Percentiles rank a stretch among this genome's conserved stretches.
Conservation (phyloP, 2,113 vertebrate genomes). For the Siniperca chuatsi region DNA sequence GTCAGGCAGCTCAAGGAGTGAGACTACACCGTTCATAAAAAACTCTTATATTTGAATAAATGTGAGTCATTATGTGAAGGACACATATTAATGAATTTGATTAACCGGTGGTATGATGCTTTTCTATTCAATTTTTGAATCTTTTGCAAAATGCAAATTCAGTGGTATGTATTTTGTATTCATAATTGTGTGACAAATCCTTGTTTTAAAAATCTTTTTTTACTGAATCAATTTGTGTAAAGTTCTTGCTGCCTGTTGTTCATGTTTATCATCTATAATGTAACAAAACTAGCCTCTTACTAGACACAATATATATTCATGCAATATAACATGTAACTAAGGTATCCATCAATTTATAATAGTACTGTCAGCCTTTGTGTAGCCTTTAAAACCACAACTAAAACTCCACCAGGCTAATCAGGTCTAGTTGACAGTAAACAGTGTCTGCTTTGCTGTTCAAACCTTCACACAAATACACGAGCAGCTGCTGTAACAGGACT, state of each 20-base stretch:
- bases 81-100: neutral
- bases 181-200: neutral
- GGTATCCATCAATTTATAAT: neutral
- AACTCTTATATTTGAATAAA: constrained; percentile 72
- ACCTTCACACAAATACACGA: neutral
- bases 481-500: neutral
- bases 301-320: neutral
- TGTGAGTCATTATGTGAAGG: neutral
- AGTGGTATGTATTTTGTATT: constrained; percentile 15
- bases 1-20: constrained; percentile 39
- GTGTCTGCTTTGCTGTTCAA: constrained; percentile 18
- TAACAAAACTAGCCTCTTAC: neutral
- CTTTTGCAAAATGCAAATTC: neutral
- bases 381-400: neutral
- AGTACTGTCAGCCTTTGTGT: neutral
- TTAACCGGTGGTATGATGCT: neutral
- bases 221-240: neutral
- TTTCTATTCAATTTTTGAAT: neutral
- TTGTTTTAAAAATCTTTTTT: neutral
- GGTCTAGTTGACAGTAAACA: constrained; percentile 56
- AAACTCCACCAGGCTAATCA: neutral
- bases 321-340: neutral
- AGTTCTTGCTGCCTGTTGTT: neutral
- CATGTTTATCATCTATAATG: neutral
- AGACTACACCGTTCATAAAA: constrained; percentile 52